phyloP scores from a whole-genome alignment of 2,113 vertebrate species.

The Carassius carassius region DNA sequence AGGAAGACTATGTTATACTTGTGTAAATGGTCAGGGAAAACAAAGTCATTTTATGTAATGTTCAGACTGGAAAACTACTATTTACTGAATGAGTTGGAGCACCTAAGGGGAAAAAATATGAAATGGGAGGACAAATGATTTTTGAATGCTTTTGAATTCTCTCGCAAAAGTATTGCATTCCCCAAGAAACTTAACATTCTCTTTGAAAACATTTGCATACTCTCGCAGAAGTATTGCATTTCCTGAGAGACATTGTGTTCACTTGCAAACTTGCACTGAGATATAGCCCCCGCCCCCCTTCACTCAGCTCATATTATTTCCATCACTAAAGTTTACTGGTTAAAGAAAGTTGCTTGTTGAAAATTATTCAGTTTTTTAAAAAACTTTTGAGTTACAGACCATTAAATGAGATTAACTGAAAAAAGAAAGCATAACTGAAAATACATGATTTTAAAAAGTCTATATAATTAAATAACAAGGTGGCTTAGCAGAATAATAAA shows the following conservation, averaged over 20 bases:
- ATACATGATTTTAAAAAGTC: too few relatives aligned
- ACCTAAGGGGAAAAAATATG: background rate
- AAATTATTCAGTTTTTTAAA: background rate
- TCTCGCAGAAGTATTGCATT: background rate
- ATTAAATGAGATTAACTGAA: background rate
- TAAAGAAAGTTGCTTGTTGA: background rate
- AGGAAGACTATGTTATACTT: background rate
- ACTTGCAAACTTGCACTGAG: background rate
- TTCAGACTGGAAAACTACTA: background rate
- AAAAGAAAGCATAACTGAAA: background rate
- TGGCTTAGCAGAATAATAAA: background rate
- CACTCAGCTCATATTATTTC: background rate
- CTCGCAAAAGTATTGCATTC: background rate
- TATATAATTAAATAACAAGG: background rate
- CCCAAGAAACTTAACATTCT: background rate
- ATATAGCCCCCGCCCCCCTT: background rate
- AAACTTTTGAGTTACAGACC: background rate
- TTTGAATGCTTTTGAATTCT: background rate
- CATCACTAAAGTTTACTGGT: background rate
- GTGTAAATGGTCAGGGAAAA: background rate
- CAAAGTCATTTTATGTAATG: background rate
- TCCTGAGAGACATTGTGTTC: background rate
- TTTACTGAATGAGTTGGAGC: background rate
- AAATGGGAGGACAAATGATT: background rate
- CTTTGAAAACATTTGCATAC: background rate